These are phyloP conservation scores for Eulithis prunata DNA, from an alignment of 2,888 invertebrate genomes.

Conservation along the genomic window DNA sequence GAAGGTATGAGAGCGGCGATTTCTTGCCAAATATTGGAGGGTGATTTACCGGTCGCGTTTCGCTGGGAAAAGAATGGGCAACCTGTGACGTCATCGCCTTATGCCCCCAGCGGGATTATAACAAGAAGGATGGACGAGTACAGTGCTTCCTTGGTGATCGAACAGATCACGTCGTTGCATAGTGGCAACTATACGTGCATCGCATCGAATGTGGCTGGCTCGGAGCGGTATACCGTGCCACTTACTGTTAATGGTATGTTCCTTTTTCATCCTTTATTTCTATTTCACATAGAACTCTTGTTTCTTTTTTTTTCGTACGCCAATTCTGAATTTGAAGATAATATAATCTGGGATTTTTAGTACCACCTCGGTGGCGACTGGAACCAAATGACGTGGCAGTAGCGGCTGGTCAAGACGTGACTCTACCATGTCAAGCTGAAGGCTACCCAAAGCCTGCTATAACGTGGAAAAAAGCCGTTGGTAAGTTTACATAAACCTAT, in stretches of 20 bases:
- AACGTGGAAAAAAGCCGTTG: slow-evolving; percentile 95
- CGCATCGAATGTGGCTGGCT: slow-evolving; percentile 94
- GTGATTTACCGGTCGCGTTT: slow-evolving; percentile 95
- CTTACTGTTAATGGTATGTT: slow-evolving; percentile 91
- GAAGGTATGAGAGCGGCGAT: slow-evolving; percentile 96
- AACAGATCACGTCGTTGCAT: slow-evolving; percentile 92
- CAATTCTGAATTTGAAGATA: no score
- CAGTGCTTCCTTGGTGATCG: slow-evolving; percentile 93
- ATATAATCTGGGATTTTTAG: slow-evolving; percentile 66
- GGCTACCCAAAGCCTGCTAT: slow-evolving; percentile 95
- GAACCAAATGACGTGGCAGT: slow-evolving; percentile 93
- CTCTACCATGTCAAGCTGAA: slow-evolving; percentile 94
- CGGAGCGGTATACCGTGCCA: slow-evolving; percentile 90
- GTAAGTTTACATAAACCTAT: slow-evolving; percentile 70
- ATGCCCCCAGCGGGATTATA: slow-evolving; percentile 76
- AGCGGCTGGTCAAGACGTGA: slow-evolving; percentile 92
- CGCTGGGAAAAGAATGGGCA: slow-evolving; percentile 96
- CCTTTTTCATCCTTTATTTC: neutral
- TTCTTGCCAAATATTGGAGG: slow-evolving; percentile 95
- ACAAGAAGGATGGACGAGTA: slow-evolving; percentile 90
- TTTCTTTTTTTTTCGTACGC: no score
- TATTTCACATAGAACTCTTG: no score
- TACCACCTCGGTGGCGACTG: slow-evolving; percentile 95
- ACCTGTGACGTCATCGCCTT: slow-evolving; percentile 87
- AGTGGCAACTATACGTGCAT: slow-evolving; percentile 97